Evolutionary conservation across 2,113 vertebrate species (phyloP).

Genomic region (Poeciliopsis prolifica): DNA sequence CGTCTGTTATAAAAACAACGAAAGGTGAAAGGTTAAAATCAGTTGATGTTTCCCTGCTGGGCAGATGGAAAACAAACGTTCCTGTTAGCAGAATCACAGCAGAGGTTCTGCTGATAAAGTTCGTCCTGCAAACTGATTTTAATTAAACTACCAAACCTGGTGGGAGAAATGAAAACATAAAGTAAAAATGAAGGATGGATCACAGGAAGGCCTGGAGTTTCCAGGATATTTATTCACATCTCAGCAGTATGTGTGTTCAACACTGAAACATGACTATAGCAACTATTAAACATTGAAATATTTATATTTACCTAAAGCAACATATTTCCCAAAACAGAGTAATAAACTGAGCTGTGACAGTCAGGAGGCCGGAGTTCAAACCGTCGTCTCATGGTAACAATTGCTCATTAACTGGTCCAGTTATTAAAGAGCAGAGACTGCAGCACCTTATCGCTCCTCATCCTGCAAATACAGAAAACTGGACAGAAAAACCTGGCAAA

Average conservation of each 20-base stretch:
- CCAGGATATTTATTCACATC: too few species aligned
- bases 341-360: not conserved
- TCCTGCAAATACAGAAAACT: not conserved
- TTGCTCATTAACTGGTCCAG: not conserved
- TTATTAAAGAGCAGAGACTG: not conserved
- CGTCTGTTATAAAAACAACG: too few species aligned
- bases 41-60: too few species aligned
- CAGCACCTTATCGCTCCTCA: too few species aligned
- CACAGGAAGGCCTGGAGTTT: not conserved
- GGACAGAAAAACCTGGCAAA: not conserved
- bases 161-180: not conserved
- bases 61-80: too few species aligned
- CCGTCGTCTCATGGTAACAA: too few species aligned
- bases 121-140: not conserved
- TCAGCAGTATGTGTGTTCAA: too few species aligned
- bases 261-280: not conserved
- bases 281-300: not conserved
- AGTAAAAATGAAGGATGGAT: not conserved
- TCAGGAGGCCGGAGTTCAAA: not conserved
- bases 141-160: not conserved
- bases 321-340: not conserved
- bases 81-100: not conserved
- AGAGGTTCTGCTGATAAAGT: not conserved
- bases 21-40: too few species aligned
- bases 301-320: not conserved